Conservation (phyloP, 2,888 invertebrate species). For the Oligia fasciuncula region DNA sequence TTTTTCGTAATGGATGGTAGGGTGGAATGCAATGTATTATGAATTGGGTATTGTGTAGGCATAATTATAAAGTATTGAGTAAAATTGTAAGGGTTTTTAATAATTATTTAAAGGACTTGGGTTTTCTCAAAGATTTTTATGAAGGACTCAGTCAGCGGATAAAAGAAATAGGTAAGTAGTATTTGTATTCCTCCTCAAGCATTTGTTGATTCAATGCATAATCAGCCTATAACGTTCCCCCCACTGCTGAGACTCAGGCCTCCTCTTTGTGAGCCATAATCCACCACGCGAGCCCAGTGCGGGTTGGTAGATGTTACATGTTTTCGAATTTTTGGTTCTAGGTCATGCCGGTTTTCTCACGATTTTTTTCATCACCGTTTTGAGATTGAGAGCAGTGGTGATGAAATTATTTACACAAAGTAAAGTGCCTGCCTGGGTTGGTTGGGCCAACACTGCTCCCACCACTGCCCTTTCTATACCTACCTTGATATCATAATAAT, state of each 20-base stretch:
- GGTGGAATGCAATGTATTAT: slow-evolving; percentile 47
- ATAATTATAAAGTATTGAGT: slow-evolving; percentile 39
- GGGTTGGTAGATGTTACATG: not conserved
- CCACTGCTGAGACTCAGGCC: not conserved
- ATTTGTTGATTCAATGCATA: too few species aligned
- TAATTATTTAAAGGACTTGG: slow-evolving; percentile 8
- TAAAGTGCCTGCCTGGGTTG: not conserved
- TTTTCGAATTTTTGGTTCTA: not conserved
- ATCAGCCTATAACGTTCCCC: too few species aligned
- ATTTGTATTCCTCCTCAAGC: too few species aligned
- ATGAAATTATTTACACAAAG: not conserved
- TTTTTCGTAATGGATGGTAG: slow-evolving; percentile 26
- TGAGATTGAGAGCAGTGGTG: not conserved
- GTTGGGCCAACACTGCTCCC: not conserved
- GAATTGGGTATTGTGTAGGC: slow-evolving; percentile 37
- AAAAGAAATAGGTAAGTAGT: too few species aligned
- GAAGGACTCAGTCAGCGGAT: not conserved
- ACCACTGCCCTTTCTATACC: not conserved
- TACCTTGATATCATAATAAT: not conserved
- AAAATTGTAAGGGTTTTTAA: slow-evolving; percentile 6
- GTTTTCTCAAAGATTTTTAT: not conserved
- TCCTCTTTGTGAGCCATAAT: not conserved
- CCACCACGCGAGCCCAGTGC: not conserved
- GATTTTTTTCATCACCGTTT: not conserved
- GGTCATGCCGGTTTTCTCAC: not conserved